Evolutionary conservation across 2,888 invertebrate species (phyloP), one percentile per base, ranked within the genome.

Genomic region (Oxystoma pomonae): DNA sequence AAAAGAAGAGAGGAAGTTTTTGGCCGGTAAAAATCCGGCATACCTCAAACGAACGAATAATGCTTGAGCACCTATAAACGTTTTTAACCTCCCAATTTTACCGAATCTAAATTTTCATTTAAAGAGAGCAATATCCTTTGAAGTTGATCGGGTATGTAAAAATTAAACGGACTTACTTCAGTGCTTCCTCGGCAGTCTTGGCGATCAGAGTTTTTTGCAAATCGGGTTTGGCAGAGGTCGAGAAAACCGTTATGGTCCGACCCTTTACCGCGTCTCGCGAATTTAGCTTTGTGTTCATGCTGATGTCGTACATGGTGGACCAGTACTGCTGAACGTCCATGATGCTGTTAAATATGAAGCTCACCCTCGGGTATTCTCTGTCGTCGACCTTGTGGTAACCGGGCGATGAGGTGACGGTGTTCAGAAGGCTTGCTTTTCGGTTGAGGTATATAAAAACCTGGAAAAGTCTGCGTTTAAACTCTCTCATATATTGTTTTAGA

Each of bases 371-470:
- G 73, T 91, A 91, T 1, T 80, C 78, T 52, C 84, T 84, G 1
- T 85, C 81, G 51, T 85, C 84, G 0, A 88, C 79, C 66, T 83
- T 81, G 67, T 86, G 82, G 72, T 89, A 90, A 7, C 87, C 86
- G 0, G 84, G 82, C 0, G 82, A 81, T 0, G 87, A 87, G 0
- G 83, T 79, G 0, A 84, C 86, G 0, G 92, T 92, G 73, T 92
- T 89, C 62, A 86, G 73, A 1, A 92, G 69, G 50, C 82, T 79
- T 0, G 86, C 85, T 19, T 80, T 81, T 1, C 81, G 81, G 76
- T 92, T 92, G 0, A 92, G 62, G 72, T 86, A 92, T 2, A 91
- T 74, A 69, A 86, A 88, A n/a, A 88, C 84, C 81, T 87, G 88
- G n/a, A n/a, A n/a, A n/a, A n/a, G n/a, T n/a, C n/a, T n/a, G n/a